phyloP scores from a whole-genome alignment of 2,888 invertebrate genomes.

The Drosophila anceps region DNA sequence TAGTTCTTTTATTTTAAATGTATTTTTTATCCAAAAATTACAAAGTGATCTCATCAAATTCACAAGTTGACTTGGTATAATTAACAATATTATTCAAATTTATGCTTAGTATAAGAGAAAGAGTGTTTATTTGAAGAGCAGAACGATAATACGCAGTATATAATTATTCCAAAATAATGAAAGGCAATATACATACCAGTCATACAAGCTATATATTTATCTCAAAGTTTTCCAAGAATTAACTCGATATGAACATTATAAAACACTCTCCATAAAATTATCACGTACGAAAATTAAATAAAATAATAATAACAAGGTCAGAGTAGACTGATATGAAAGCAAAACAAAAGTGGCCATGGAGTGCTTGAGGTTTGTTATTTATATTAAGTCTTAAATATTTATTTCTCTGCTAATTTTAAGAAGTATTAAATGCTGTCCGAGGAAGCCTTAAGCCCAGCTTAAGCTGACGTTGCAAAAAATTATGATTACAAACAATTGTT shows the following conservation, averaged over 20 bases:
- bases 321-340: background rate
- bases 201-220: background rate
- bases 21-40: background rate
- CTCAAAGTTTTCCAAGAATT: background rate
- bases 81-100: background rate
- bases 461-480: background rate
- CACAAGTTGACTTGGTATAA: background rate
- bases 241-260: background rate
- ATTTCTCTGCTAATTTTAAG: background rate
- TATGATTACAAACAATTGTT: background rate
- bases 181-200: background rate
- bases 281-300: conserved; percentile 2
- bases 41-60: conserved; percentile 14
- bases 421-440: background rate
- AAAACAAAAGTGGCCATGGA: conserved; percentile 6
- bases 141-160: background rate
- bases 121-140: background rate
- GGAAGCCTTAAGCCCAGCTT: background rate
- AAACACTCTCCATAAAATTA: background rate
- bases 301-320: background rate
- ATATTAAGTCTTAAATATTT: background rate
- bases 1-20: background rate
- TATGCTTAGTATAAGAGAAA: background rate
- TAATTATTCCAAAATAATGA: background rate
- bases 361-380: background rate